Conservation (phyloP, 2,113 vertebrate species). For the Machaerirhynchus nigripectus region DNA sequence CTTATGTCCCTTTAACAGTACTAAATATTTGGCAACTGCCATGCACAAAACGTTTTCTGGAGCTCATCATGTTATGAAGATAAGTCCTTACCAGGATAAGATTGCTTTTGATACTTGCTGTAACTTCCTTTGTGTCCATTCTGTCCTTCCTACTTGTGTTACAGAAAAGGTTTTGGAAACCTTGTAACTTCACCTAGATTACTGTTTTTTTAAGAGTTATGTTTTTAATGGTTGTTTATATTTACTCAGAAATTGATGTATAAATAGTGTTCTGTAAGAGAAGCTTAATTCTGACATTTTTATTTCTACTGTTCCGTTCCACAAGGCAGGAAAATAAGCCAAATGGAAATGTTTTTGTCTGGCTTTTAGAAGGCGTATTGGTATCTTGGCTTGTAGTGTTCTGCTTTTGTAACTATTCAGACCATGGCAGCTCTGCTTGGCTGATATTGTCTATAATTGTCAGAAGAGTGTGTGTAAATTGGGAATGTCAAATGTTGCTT, state of each 20-base stretch:
- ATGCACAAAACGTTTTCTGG: not conserved
- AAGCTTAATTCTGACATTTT: not conserved
- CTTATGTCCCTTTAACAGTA: not conserved
- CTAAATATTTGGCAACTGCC: not conserved
- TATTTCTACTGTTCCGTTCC: not conserved
- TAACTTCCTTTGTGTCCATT: not conserved
- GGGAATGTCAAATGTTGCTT: not conserved
- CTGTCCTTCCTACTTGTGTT: not conserved
- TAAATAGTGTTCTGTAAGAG: not conserved
- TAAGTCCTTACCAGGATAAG: not conserved
- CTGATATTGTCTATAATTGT: not conserved
- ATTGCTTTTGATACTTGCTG: not conserved
- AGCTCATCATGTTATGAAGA: not conserved
- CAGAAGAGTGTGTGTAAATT: not conserved
- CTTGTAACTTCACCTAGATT: not conserved
- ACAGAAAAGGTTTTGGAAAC: not conserved
- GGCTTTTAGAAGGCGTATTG: not conserved
- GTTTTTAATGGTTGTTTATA: not conserved
- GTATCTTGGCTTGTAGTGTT: not conserved
- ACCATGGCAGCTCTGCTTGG: not conserved
- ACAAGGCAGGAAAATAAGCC: not conserved
- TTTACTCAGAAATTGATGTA: not conserved
- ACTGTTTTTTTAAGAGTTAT: not conserved
- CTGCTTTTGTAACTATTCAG: not conserved
- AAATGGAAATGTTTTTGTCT: slow-evolving; percentile 1